phyloP scores from a whole-genome alignment of 2,113 vertebrate genomes.

The Colistium nudipinnis region DNA sequence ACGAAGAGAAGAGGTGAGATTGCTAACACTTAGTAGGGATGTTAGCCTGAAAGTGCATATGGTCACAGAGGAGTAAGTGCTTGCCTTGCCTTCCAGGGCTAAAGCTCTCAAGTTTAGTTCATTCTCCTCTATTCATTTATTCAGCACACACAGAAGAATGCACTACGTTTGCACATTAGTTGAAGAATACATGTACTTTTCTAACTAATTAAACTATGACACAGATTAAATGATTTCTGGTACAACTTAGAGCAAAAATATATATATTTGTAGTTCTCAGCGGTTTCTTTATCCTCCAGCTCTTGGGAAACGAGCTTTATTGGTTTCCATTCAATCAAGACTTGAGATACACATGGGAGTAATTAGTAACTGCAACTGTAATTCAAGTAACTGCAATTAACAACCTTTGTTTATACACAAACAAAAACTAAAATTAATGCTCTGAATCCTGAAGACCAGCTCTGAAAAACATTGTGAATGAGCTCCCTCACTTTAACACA shows the following conservation, averaged over 20 bases:
- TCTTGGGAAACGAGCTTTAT: slow-evolving; percentile 16
- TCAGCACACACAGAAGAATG: slow-evolving; percentile 13
- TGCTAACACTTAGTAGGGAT: slow-evolving; percentile 32
- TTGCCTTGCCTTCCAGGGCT: slow-evolving; percentile 20
- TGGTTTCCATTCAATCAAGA: slow-evolving; percentile 21
- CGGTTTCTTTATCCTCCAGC: slow-evolving; percentile 6
- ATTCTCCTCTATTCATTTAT: slow-evolving; percentile 31
- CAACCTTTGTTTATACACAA: slow-evolving; percentile 5
- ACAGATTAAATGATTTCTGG: slow-evolving; percentile 6
- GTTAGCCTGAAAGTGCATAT: slow-evolving; percentile 30
- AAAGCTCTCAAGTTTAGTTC: slow-evolving; percentile 24
- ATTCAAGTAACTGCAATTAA: slow-evolving; percentile 12
- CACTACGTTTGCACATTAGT: too few relatives aligned
- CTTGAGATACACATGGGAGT: background rate
- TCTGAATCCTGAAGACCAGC: background rate
- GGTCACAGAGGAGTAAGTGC: slow-evolving; percentile 15
- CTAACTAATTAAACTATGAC: slow-evolving; percentile 15
- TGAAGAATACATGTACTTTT: slow-evolving; percentile 12
- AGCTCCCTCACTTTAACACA: background rate
- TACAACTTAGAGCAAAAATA: slow-evolving; percentile 17
- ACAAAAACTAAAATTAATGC: background rate
- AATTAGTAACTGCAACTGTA: too few relatives aligned
- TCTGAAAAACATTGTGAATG: background rate
- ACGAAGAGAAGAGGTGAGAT: slow-evolving; percentile 28
- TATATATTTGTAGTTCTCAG: background rate